phyloP scores from a whole-genome alignment of 2,797 vertebrate genomes.

The Tarsius wallacei region DNA sequence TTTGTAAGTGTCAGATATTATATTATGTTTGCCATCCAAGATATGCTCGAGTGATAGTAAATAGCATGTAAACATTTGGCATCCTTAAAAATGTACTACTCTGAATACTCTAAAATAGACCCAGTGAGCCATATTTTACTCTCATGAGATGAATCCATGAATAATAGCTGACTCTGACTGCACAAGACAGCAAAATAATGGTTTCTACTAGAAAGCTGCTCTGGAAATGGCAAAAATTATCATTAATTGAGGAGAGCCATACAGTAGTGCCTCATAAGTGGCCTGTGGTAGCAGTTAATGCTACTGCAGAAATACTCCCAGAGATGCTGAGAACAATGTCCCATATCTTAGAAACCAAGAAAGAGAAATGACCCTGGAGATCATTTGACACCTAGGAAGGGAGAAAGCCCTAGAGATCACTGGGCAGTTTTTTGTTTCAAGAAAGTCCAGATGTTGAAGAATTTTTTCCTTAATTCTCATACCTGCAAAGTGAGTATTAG shows the following conservation, averaged over 20 bases:
- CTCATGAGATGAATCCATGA: neutral
- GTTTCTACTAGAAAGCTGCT: neutral
- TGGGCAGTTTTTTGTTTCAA: neutral
- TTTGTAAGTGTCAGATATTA: neutral
- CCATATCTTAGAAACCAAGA: neutral
- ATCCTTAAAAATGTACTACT: neutral
- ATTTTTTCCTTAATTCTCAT: neutral
- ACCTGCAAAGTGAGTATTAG: neutral
- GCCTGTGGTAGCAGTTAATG: neutral
- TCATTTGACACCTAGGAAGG: neutral
- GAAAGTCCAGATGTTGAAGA: neutral
- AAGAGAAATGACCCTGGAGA: neutral
- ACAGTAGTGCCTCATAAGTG: neutral
- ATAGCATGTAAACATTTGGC: neutral
- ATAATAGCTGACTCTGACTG: neutral
- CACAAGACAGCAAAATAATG: neutral
- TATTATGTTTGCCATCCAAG: neutral
- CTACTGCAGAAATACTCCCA: neutral
- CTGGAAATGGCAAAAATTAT: neutral
- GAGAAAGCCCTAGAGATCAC: neutral
- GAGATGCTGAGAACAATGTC: neutral
- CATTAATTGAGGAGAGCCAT: neutral
- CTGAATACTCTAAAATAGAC: conserved; percentile 39
- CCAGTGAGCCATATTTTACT: neutral
- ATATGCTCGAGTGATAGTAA: neutral